phyloP scores from a whole-genome alignment of 1,140 invertebrate genomes.

The Bombus confusus region DNA sequence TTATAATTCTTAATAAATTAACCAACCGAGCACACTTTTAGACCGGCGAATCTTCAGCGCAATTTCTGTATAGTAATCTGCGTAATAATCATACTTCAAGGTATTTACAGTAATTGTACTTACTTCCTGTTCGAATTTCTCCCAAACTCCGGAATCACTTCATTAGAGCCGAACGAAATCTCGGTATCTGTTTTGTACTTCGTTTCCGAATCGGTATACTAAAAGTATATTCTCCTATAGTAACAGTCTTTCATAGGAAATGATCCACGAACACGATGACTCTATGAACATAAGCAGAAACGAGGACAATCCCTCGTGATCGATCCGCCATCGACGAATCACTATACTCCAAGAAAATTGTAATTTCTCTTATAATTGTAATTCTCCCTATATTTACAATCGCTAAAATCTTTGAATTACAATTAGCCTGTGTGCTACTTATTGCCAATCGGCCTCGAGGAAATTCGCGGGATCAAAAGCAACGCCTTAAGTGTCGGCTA shows the following conservation, averaged over 20 bases:
- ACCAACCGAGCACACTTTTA: neutral
- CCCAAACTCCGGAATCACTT: neutral
- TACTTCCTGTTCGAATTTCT: slow-evolving; percentile 9
- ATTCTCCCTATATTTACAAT: slow-evolving; percentile 17
- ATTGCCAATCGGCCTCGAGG: neutral
- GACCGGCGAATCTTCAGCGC: neutral
- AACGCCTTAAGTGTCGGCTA: neutral
- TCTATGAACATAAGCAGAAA: neutral
- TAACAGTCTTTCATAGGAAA: slow-evolving; percentile 14
- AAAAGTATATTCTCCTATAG: slow-evolving; percentile 2
- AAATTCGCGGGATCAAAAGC: neutral
- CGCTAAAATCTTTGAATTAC: slow-evolving; percentile 3
- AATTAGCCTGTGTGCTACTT: neutral
- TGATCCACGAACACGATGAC: neutral
- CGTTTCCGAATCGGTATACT: neutral
- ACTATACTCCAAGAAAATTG: neutral
- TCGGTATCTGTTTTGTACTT: neutral
- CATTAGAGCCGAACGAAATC: neutral
- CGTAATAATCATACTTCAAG: neutral
- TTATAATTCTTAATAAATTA: slow-evolving; percentile 6
- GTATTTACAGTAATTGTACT: slow-evolving; percentile 24
- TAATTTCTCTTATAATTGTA: neutral
- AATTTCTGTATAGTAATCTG: neutral
- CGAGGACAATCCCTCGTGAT: neutral
- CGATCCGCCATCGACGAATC: neutral